Conservation (phyloP, 1,140 invertebrate genomes). For the Drosophila truncata region DNA sequence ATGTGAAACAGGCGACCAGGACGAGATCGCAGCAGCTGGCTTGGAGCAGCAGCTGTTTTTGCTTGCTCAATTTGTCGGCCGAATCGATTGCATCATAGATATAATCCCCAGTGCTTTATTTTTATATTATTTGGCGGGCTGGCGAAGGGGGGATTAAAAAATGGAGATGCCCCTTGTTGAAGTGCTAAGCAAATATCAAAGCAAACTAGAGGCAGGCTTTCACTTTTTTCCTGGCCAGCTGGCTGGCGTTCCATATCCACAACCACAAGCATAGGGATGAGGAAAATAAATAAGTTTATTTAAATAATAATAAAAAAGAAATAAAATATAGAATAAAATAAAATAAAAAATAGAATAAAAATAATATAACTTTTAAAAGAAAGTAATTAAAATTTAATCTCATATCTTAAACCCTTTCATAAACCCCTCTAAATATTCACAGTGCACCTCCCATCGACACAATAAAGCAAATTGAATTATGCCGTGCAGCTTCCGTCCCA, state of each 20-base stretch:
- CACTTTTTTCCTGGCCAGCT: slow-evolving; percentile 60
- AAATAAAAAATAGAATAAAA: background rate
- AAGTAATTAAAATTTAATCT: background rate
- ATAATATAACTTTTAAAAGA: background rate
- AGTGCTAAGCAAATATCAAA: slow-evolving; percentile 40
- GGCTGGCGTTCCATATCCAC: slow-evolving; percentile 16
- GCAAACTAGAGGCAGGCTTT: slow-evolving; percentile 46
- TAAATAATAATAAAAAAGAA: background rate
- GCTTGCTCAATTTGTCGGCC: slow-evolving; percentile 55
- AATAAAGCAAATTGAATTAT: slow-evolving; percentile 61
- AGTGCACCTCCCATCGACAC: slow-evolving; percentile 48
- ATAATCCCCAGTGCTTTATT: slow-evolving; percentile 25
- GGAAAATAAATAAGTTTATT: background rate
- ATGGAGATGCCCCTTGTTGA: slow-evolving; percentile 37
- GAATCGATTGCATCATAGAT: slow-evolving; percentile 66
- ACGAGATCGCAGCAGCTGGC: slow-evolving; percentile 31
- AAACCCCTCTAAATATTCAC: background rate
- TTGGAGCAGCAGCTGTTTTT: slow-evolving; percentile 24
- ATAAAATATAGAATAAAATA: background rate
- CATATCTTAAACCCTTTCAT: background rate
- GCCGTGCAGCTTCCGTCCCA: slow-evolving; percentile 55
- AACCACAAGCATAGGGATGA: slow-evolving; percentile 12
- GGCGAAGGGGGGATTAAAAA: slow-evolving; percentile 13
- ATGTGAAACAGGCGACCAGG: slow-evolving; percentile 36
- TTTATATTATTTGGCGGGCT: slow-evolving; percentile 3